Evolutionary conservation across 2,113 vertebrate species (phyloP).

Genomic region (Laterallus jamaicensis): DNA sequence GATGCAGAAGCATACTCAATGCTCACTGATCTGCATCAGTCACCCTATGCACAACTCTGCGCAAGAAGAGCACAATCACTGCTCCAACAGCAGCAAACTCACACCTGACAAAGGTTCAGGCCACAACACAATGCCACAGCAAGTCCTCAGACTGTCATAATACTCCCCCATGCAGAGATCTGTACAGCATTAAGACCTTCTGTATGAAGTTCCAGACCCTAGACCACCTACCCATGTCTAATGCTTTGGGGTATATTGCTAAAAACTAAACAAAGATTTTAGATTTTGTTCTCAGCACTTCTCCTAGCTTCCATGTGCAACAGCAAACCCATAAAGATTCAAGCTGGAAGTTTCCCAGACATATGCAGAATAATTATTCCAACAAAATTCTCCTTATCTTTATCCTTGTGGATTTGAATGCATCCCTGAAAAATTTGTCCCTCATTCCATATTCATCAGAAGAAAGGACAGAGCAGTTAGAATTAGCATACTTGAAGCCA

Average conservation of each 20-base stretch:
- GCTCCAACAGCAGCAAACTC: fast-evolving
- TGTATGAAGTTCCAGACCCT: background rate
- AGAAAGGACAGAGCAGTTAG: background rate
- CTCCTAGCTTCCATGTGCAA: background rate
- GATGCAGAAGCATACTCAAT: background rate
- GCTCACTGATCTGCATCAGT: background rate
- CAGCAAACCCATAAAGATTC: background rate
- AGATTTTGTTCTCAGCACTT: background rate
- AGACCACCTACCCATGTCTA: background rate
- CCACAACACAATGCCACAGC: background rate
- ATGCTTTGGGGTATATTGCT: background rate
- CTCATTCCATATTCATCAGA: background rate
- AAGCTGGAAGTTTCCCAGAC: background rate
- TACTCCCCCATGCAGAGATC: background rate
- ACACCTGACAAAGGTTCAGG: background rate
- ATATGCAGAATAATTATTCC: background rate
- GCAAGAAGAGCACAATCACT: background rate
- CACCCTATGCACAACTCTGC: background rate
- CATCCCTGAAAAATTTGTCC: background rate
- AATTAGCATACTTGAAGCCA: background rate
- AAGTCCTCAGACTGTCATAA: background rate
- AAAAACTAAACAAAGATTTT: background rate
- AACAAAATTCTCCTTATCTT: background rate
- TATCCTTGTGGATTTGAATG: background rate
- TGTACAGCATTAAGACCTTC: background rate